Evolutionary conservation across 30 jellyfish, hydroid and myxozoan species (phyloP).

Genomic region (Hydractinia echinata): DNA sequence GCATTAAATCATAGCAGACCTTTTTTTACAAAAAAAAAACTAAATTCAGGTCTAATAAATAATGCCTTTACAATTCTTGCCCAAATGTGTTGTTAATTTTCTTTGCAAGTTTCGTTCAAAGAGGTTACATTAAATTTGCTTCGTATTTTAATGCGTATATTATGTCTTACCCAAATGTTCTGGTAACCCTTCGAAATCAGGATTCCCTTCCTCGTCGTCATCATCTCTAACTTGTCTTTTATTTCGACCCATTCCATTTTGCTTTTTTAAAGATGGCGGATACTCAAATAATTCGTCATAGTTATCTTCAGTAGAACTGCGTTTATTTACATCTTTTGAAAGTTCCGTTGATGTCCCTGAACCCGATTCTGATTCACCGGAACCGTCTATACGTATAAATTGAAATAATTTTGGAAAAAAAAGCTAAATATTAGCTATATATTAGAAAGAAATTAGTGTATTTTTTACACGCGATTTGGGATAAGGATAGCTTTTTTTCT

Average conservation of each 20-base stretch:
- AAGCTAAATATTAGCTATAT: neutral
- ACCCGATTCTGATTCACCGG: neutral
- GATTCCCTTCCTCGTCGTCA: neutral
- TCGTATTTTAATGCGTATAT: neutral
- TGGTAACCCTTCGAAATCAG: constrained; percentile 28
- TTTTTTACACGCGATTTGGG: neutral
- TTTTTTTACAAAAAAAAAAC: too few relatives aligned
- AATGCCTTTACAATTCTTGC: too few relatives aligned
- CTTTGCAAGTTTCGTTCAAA: neutral
- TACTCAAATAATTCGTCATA: neutral
- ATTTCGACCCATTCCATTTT: too few relatives aligned
- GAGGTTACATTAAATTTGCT: neutral
- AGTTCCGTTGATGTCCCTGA: neutral
- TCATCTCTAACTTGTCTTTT: neutral
- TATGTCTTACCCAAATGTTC: neutral
- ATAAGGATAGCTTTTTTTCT: neutral
- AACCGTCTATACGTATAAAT: neutral
- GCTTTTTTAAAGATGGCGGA: too few relatives aligned
- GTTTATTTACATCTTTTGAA: neutral
- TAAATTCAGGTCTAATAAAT: too few relatives aligned
- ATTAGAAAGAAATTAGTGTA: neutral
- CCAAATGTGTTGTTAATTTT: neutral
- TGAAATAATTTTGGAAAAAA: neutral
- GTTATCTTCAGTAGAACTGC: neutral
- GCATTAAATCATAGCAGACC: too few relatives aligned